Conservation (phyloP, 2,797 vertebrate genomes). For the Otus scops region DNA sequence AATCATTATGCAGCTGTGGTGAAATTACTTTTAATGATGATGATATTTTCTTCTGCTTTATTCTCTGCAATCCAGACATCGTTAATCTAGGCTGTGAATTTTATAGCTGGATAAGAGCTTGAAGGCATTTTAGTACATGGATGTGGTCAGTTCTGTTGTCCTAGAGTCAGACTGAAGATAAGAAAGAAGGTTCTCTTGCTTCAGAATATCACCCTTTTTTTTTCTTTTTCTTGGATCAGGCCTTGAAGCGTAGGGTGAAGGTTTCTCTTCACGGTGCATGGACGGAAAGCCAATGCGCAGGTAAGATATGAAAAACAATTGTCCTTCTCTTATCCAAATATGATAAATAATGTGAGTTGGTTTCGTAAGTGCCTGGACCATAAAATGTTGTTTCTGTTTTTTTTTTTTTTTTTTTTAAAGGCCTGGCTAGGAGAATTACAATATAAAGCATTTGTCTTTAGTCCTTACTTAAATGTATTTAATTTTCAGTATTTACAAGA, state of each 20-base stretch:
- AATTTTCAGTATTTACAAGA: background rate
- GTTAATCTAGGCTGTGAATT: background rate
- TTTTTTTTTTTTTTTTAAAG: background rate
- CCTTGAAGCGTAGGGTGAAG: constrained; percentile 68
- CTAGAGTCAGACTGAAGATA: background rate
- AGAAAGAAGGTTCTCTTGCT: constrained; percentile 1
- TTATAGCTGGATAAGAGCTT: background rate
- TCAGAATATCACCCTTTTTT: background rate
- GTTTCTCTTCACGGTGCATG: constrained; percentile 87
- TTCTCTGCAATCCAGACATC: background rate
- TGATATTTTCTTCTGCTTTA: background rate
- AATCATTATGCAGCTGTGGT: background rate
- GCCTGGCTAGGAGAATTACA: background rate
- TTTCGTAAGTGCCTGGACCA: background rate
- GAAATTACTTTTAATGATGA: background rate
- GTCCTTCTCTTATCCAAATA: background rate
- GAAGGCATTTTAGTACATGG: background rate
- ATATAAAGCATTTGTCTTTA: background rate
- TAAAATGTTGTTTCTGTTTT: background rate
- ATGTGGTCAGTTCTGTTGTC: background rate
- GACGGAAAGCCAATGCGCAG: constrained; percentile 96
- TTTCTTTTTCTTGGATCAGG: constrained; percentile 7
- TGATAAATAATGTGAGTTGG: background rate
- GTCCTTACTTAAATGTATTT: background rate
- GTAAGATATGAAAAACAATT: constrained; percentile 66